These are phyloP conservation scores for Pseudomyrmex sp. DNA, from an alignment of 1,140 invertebrate species.

Conservation along the genomic window DNA sequence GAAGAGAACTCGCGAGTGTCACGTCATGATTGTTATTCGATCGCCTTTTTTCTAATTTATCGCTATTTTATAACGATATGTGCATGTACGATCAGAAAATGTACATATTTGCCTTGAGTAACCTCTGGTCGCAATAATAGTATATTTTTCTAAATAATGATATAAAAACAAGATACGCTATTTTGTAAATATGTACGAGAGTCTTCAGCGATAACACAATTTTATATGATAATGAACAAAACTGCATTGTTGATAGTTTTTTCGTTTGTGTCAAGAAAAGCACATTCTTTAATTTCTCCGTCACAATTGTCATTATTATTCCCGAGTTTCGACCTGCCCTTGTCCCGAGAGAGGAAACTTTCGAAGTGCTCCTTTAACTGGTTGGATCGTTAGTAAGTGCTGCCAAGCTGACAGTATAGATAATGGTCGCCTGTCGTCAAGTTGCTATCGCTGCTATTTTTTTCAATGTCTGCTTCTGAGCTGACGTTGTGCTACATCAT, in stretches of 20 bases:
- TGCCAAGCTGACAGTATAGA: constrained; percentile 21
- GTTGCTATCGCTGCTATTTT: constrained; percentile 44
- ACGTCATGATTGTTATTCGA: constrained; percentile 30
- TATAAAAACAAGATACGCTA: too few species aligned
- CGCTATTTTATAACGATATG: neutral
- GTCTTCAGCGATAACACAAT: neutral
- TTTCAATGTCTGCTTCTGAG: constrained; percentile 29
- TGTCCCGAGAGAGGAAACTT: constrained; percentile 25
- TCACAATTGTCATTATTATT: constrained; percentile 42
- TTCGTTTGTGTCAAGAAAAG: constrained; percentile 8
- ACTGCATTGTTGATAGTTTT: neutral
- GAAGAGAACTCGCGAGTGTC: constrained; percentile 2
- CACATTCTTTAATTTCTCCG: neutral
- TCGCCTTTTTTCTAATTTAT: constrained; percentile 20
- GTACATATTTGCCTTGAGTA: too few species aligned
- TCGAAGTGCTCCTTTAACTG: constrained; percentile 49
- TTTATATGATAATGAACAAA: constrained; percentile 8
- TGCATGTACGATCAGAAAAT: neutral
- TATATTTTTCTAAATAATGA: too few species aligned
- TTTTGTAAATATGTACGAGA: neutral
- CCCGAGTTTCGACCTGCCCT: constrained; percentile 21
- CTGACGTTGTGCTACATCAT: neutral
- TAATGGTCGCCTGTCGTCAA: constrained; percentile 21
- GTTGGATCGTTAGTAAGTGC: constrained; percentile 47
- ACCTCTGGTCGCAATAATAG: too few species aligned